phyloP scores from a whole-genome alignment of 2,113 vertebrate genomes.

The Antennarius striatus region DNA sequence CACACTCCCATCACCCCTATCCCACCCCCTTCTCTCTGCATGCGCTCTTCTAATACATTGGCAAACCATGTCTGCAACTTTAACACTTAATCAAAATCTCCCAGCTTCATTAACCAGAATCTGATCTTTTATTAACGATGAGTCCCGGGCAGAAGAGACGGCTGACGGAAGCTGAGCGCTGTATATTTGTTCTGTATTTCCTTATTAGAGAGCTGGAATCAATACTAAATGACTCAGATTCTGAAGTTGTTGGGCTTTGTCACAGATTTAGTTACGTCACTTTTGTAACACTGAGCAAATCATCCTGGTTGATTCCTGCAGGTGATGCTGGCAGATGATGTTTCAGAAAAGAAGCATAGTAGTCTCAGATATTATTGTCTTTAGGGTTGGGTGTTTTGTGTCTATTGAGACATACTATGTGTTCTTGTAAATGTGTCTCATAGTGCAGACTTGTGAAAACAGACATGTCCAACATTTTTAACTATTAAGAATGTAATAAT shows the following conservation, averaged over 20 bases:
- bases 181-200: conserved; percentile 11
- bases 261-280: conserved; percentile 52
- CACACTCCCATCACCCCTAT: conserved; percentile 44
- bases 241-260: conserved; percentile 17
- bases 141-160: not conserved
- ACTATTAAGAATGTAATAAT: too few species aligned
- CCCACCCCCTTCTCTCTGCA: conserved; percentile 5
- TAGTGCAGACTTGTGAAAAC: too few species aligned
- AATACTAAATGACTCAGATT: conserved; percentile 22
- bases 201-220: not conserved
- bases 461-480: too few species aligned
- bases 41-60: conserved; percentile 45
- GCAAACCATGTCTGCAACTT: conserved; percentile 46
- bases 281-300: conserved; percentile 5
- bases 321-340: too few species aligned
- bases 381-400: conserved; percentile 5
- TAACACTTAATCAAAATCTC: conserved; percentile 19
- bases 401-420: conserved; percentile 25
- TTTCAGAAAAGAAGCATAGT: conserved; percentile 16
- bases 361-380: conserved; percentile 50
- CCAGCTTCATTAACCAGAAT: conserved; percentile 24
- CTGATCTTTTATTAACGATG: not conserved
- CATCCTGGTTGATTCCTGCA: too few species aligned
- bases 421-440: too few species aligned
- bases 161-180: not conserved